Percentiles rank a stretch among this genome's conserved stretches.
Evolutionary conservation across 2,888 invertebrate genomes (phyloP).

Genomic region (Eubasilissa splendida): DNA sequence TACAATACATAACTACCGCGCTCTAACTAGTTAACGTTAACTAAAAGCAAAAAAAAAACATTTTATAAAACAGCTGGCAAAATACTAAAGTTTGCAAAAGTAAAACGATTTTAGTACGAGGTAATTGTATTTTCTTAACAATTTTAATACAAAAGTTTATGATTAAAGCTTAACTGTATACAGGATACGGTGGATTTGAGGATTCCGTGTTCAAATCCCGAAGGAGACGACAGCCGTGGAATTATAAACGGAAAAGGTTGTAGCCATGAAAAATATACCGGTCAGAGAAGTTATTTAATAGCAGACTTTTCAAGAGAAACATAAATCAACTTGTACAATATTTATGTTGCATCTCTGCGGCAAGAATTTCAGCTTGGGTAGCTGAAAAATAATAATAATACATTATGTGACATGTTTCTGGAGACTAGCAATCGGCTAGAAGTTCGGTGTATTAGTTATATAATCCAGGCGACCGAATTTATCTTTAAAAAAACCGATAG

Average conservation of each 20-base stretch:
- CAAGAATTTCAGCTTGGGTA: too few relatives aligned
- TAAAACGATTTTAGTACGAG: background rate
- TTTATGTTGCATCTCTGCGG: background rate
- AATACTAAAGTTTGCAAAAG: too few relatives aligned
- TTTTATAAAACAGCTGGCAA: too few relatives aligned
- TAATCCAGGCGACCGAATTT: too few relatives aligned
- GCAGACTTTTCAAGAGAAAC: conserved; percentile 15
- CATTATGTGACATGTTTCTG: too few relatives aligned
- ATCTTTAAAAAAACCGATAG: too few relatives aligned
- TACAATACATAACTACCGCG: too few relatives aligned
- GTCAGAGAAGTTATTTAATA: conserved; percentile 20
- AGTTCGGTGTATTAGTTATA: too few relatives aligned
- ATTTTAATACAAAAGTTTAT: background rate
- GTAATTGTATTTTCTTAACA: background rate
- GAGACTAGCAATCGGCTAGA: too few relatives aligned
- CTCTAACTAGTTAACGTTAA: too few relatives aligned
- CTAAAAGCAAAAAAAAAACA: too few relatives aligned
- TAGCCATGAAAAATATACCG: conserved; percentile 4
- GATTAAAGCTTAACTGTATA: conserved; percentile 6
- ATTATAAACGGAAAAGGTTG: conserved; percentile 30
- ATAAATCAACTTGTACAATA: conserved; percentile 23
- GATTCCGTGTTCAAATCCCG: conserved; percentile 43
- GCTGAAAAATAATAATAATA: too few relatives aligned
- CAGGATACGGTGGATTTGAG: conserved; percentile 14
- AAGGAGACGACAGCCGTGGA: conserved; percentile 31